phyloP scores from a whole-genome alignment of 2,797 vertebrate species.

The Myoxocephalus aenaeus region DNA sequence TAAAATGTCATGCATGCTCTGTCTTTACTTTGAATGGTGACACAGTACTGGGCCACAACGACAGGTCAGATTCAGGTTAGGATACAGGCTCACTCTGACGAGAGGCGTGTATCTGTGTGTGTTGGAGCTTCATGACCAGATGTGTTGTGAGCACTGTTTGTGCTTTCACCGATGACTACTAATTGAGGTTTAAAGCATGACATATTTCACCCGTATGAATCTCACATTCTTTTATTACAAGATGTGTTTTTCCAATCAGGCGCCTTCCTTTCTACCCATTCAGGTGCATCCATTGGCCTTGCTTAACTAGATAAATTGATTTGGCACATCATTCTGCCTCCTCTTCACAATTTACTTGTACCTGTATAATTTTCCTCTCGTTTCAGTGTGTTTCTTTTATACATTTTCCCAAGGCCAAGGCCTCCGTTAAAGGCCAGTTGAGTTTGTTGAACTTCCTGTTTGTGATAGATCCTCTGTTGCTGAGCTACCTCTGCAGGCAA shows the following conservation, averaged over 20 bases:
- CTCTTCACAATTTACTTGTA: constrained; percentile 47
- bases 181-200: constrained; percentile 21
- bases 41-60: not conserved
- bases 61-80: not conserved
- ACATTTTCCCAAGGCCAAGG: constrained; percentile 57
- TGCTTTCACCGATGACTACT: not conserved
- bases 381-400: constrained; percentile 54
- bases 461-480: constrained; percentile 20
- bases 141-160: not conserved
- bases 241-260: constrained; percentile 35
- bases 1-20: not conserved
- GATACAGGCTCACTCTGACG: not conserved
- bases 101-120: not conserved
- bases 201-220: constrained; percentile 27
- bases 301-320: constrained; percentile 48
- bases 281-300: constrained; percentile 53
- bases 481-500: constrained; percentile 1
- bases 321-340: constrained; percentile 48
- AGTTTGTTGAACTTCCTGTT: constrained; percentile 55
- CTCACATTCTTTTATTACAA: constrained; percentile 26
- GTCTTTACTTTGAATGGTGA: not conserved
- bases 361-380: constrained; percentile 41
- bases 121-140: not conserved
- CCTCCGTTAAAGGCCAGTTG: constrained; percentile 40
- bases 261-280: constrained; percentile 40